Percentiles rank a stretch among this genome's conserved stretches.
phyloP scores from a whole-genome alignment of 2,888 invertebrate species.

The Charanyca ferruginea region DNA sequence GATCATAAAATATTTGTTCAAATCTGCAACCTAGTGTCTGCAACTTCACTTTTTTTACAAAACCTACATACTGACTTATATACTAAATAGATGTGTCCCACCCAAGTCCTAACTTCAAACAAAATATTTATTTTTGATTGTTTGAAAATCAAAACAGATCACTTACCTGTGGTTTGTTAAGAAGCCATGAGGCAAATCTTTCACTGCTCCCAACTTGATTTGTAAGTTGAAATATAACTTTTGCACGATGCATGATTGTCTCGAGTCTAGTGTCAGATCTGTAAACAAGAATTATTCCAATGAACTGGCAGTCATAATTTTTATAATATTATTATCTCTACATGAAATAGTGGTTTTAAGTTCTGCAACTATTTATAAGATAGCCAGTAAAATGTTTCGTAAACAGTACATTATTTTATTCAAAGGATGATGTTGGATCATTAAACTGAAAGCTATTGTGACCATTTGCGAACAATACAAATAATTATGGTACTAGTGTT shows the following conservation, averaged over 20 bases:
- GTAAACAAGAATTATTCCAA: slow-evolving; percentile 62
- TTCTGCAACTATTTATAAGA: not conserved
- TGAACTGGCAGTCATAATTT: not conserved
- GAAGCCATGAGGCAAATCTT: slow-evolving; percentile 95
- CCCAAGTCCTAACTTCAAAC: too few species aligned
- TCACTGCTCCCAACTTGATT: slow-evolving; percentile 92
- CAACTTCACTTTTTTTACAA: not conserved
- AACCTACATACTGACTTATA: too few species aligned
- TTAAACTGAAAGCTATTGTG: not conserved
- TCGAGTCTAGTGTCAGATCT: slow-evolving; percentile 78
- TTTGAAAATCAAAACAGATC: not conserved
- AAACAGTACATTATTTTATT: not conserved
- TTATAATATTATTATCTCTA: not conserved
- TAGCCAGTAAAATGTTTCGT: not conserved
- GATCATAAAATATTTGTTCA: not conserved
- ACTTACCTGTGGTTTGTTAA: slow-evolving; percentile 91
- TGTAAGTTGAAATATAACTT: slow-evolving; percentile 93
- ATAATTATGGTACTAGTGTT: not conserved
- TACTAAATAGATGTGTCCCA: too few species aligned
- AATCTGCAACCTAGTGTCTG: not conserved
- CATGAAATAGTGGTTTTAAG: not conserved
- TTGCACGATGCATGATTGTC: slow-evolving; percentile 95
- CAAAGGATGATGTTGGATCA: not conserved
- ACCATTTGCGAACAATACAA: too few species aligned
- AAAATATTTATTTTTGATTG: not conserved